Percentiles rank a stretch among this genome's conserved stretches.
phyloP scores from a whole-genome alignment of 1,140 invertebrate genomes.

The Bursaphelenchus mucronatus region DNA sequence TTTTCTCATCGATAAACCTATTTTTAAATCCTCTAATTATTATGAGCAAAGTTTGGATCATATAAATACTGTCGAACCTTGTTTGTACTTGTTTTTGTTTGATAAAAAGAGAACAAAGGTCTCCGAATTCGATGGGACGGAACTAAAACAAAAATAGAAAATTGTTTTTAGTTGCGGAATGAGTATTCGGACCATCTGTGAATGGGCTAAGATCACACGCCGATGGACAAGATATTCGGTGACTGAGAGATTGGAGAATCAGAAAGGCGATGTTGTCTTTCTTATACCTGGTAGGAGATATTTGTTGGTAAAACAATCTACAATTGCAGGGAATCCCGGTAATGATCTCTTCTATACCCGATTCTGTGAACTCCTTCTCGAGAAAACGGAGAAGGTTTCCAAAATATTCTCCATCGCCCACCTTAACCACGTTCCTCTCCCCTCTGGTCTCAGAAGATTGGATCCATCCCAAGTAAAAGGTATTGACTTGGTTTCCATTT shows the following conservation, averaged over 20 bases:
- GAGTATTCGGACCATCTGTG: too few relatives aligned
- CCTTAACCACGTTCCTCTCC: constrained; percentile 42
- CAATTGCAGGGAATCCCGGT: constrained; percentile 47
- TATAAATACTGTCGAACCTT: too few relatives aligned
- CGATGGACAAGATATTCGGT: constrained; percentile 39
- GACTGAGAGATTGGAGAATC: constrained; percentile 17
- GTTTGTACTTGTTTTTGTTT: too few relatives aligned
- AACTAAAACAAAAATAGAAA: too few relatives aligned
- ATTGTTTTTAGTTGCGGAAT: too few relatives aligned
- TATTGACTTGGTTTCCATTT: neutral
- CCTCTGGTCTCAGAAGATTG: constrained; percentile 21
- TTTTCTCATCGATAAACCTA: neutral
- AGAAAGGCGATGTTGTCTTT: neutral
- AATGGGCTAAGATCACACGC: too few relatives aligned
- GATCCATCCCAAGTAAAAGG: neutral
- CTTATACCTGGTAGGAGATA: too few relatives aligned
- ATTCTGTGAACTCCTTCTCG: constrained; percentile 29
- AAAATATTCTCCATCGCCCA: constrained; percentile 47
- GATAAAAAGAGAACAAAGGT: too few relatives aligned
- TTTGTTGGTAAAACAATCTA: constrained; percentile 1
- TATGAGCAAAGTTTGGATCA: too few relatives aligned
- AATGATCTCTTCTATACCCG: constrained; percentile 40
- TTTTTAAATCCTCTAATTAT: too few relatives aligned
- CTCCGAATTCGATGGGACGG: too few relatives aligned
- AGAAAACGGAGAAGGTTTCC: constrained; percentile 16